Evolutionary conservation across 2,888 invertebrate genomes (phyloP).

Genomic region (Alloplasta piceator): DNA sequence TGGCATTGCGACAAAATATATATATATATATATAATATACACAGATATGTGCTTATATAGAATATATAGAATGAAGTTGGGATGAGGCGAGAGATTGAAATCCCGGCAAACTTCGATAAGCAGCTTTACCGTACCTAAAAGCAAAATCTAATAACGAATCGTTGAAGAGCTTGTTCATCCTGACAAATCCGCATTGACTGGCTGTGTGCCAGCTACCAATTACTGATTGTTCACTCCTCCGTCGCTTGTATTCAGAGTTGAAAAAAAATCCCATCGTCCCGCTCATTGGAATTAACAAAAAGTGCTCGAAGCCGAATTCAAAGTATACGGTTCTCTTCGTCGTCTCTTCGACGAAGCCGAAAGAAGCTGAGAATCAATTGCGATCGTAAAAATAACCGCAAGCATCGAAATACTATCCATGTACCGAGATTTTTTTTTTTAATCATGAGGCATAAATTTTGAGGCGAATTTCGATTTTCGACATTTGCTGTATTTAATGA

Average conservation of each 20-base stretch:
- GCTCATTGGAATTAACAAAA: not conserved
- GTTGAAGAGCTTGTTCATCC: constrained; percentile 61
- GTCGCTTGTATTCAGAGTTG: constrained; percentile 44
- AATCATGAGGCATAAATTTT: no score
- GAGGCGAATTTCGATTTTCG: no score
- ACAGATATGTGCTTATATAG: not conserved
- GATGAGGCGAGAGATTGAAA: constrained; percentile 58
- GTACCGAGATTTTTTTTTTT: no score
- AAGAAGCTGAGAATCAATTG: not conserved
- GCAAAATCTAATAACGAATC: constrained; percentile 69
- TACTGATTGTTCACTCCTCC: constrained; percentile 60
- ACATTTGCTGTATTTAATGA: no score
- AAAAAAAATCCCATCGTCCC: not conserved
- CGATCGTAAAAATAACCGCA: not conserved
- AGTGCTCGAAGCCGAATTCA: no score
- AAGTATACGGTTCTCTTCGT: no score
- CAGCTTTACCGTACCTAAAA: constrained; percentile 64
- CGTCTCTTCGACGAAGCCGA: not conserved
- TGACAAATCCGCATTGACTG: constrained; percentile 63
- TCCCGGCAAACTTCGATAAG: constrained; percentile 66
- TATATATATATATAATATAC: not conserved
- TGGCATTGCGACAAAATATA: constrained; percentile 10
- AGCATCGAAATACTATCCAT: no score
- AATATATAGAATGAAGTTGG: constrained; percentile 21
- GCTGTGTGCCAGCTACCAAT: constrained; percentile 66